phyloP scores from a whole-genome alignment of 1,140 invertebrate species.

The Tetragonula clypearis region DNA sequence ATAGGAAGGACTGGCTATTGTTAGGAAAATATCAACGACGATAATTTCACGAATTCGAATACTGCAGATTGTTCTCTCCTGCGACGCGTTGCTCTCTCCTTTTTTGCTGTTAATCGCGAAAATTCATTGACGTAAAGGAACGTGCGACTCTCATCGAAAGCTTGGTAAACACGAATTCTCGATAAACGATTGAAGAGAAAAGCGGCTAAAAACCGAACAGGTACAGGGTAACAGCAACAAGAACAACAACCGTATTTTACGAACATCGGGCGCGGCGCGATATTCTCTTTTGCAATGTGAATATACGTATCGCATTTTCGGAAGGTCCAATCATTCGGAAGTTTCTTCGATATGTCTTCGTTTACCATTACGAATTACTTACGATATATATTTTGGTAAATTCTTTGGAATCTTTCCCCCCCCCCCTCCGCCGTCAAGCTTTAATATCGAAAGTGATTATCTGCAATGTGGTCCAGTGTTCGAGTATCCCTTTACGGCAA shows the following conservation, averaged over 20 bases:
- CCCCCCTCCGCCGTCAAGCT: background rate
- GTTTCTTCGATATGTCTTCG: conserved; percentile 20
- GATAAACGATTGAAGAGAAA: conserved; percentile 30
- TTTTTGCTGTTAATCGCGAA: background rate
- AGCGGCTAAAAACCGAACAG: conserved; percentile 18
- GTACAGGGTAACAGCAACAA: conserved; percentile 45
- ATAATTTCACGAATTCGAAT: conserved; percentile 24
- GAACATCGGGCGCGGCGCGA: conserved; percentile 19
- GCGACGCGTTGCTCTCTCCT: background rate
- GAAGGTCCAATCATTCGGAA: background rate
- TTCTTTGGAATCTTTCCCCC: background rate
- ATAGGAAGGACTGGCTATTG: background rate
- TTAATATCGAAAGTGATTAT: conserved; percentile 9
- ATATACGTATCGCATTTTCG: conserved; percentile 19
- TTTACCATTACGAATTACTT: background rate
- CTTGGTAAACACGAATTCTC: conserved; percentile 11
- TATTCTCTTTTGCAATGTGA: background rate
- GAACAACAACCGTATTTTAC: conserved; percentile 23
- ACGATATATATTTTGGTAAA: background rate
- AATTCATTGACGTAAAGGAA: conserved; percentile 34
- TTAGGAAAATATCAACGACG: conserved; percentile 8
- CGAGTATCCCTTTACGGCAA: conserved; percentile 33
- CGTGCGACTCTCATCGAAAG: no score
- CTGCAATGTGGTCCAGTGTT: background rate
- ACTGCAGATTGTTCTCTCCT: background rate